Conservation (phyloP, 2,888 invertebrate species). For the Nemoura dubitans region DNA sequence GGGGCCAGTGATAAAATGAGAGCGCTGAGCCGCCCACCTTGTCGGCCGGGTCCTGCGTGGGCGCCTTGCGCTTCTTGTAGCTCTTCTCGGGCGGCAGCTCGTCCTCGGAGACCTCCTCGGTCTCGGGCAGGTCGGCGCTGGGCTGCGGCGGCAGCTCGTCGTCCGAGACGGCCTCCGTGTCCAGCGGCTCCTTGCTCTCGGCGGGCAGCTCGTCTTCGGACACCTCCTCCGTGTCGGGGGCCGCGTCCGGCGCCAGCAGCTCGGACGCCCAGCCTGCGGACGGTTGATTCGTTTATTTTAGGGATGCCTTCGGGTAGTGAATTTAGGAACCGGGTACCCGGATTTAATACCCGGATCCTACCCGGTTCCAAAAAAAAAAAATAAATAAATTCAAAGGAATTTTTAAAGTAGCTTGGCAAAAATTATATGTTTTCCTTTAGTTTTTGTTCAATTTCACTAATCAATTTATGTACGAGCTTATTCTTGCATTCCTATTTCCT, state of each 20-base stretch:
- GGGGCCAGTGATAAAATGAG: too few species aligned
- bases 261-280: neutral
- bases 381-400: too few species aligned
- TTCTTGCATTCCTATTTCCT: too few species aligned
- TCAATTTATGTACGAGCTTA: too few species aligned
- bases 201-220: conserved; percentile 54
- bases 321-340: too few species aligned
- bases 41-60: neutral
- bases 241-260: conserved; percentile 60
- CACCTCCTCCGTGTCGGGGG: conserved; percentile 77
- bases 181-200: conserved; percentile 52
- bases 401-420: too few species aligned
- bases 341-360: too few species aligned
- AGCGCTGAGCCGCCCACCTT: neutral
- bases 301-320: too few species aligned
- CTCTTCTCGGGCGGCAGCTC: conserved; percentile 74
- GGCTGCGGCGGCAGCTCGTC: conserved; percentile 48
- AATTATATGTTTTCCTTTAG: too few species aligned
- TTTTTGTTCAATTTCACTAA: too few species aligned
- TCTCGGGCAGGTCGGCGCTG: conserved; percentile 49
- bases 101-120: conserved; percentile 80
- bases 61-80: conserved; percentile 57
- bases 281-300: too few species aligned
- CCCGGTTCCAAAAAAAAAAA: too few species aligned
- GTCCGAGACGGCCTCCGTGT: conserved; percentile 50